phyloP scores from a whole-genome alignment of 2,797 vertebrate genomes.

The Onychomys arenicola region DNA sequence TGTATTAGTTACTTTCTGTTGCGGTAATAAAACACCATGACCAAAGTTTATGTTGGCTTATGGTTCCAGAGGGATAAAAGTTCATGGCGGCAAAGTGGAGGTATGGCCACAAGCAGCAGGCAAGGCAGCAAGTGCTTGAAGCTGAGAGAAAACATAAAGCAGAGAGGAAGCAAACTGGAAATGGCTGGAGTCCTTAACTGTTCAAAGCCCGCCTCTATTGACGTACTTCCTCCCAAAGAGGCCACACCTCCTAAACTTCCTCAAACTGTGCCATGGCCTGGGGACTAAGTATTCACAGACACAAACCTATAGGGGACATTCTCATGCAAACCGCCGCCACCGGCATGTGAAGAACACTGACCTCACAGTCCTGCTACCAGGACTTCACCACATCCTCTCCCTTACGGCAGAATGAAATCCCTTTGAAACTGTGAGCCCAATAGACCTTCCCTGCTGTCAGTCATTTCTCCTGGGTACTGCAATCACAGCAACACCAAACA shows the following conservation, averaged over 20 bases:
- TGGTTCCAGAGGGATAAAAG: not conserved
- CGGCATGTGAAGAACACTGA: not conserved
- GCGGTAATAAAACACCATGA: not conserved
- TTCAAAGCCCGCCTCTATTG: not conserved
- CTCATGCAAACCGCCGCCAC: not conserved
- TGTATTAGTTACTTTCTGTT: not conserved
- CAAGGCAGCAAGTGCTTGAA: not conserved
- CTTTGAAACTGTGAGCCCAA: not conserved
- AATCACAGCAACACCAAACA: not conserved
- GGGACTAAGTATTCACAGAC: too few relatives aligned
- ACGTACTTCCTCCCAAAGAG: not conserved
- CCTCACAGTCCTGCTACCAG: not conserved
- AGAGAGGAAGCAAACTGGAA: not conserved
- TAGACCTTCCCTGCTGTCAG: not conserved
- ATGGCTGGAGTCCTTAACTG: not conserved
- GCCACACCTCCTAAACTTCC: not conserved
- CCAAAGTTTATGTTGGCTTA: not conserved
- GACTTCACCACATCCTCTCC: not conserved
- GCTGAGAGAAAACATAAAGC: not conserved
- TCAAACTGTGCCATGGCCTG: not conserved
- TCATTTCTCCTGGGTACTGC: not conserved
- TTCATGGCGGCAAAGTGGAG: too few relatives aligned
- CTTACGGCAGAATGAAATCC: too few relatives aligned
- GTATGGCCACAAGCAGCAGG: not conserved
- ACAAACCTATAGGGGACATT: not conserved